phyloP scores from a whole-genome alignment of 64 coral and sea anemone genomes.

The Pachyseris speciosa region DNA sequence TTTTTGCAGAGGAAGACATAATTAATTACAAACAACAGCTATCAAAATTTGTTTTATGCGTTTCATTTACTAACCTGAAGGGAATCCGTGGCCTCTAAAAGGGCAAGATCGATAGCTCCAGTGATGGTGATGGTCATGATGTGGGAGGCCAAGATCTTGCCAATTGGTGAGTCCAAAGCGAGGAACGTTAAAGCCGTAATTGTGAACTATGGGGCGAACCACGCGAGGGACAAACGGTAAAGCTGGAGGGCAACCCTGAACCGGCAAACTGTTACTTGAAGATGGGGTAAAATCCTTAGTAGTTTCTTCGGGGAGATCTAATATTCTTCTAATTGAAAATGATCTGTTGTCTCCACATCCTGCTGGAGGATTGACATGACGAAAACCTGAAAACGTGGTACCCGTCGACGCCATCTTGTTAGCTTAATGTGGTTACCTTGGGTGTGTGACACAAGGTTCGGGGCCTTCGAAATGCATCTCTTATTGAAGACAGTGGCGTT shows the following conservation, averaged over 20 bases:
- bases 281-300: neutral
- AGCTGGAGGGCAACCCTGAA: neutral
- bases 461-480: neutral
- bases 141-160: neutral
- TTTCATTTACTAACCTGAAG: slow-evolving; percentile 6
- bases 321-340: slow-evolving; percentile 18
- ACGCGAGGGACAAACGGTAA: neutral
- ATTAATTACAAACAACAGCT: neutral
- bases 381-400: neutral
- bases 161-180: neutral
- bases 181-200: neutral
- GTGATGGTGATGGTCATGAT: neutral
- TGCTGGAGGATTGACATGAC: neutral
- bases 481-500: neutral
- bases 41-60: neutral
- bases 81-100: neutral
- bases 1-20: neutral
- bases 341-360: neutral
- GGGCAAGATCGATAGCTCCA: neutral
- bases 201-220: neutral
- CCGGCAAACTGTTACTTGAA: neutral
- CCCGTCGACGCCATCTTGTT: slow-evolving; percentile 13
- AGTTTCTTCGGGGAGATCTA: neutral
- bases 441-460: neutral
- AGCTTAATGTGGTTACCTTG: neutral